Base-by-base conservation (phyloP, 2,888 invertebrate genomes). In the Nudaria mundana region DNA sequence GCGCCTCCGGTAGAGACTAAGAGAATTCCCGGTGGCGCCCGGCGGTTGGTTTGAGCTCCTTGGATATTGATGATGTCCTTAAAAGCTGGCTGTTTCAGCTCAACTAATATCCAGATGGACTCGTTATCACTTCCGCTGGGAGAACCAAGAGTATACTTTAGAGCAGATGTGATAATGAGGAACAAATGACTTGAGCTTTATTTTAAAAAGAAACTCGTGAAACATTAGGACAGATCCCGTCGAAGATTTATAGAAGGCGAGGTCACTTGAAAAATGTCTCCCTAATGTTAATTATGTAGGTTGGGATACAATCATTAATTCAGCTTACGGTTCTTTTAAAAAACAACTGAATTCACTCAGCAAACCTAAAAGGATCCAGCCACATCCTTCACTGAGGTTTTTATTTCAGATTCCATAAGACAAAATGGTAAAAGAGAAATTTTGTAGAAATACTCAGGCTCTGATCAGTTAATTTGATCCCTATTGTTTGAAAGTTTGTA, bases 201-300 rank as follows among this genome's bases (percentile, higher is more conserved):
- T n/a, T 20, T 31, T 31, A 10, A 31, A 30, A 16, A 33, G 25
- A 20, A 30, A 11, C 20, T 25, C 35, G 12, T 25, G 25, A 16
- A 45, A 30, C 30, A 33, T 35, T 43, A 30, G 40, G 44, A 58
- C 34, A 37, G 46, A 48, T 47, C 42, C 37, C 40, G 22, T 15
- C 36, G 18, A 44, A 56, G 56, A 56, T 59, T 56, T 59, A 56
- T 55, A 47, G 56, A 52, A 41, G 44, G 44, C 37, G 49, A 52
- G 56, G 41, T 56, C 46, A 54, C 60, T 57, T 54, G 49, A 53
- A 43, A 63, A 60, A 66, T 56, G 64, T 55, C 56, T 58, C 51
- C 48, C 44, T 45, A 58, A 66, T 63, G 66, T 58, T 63, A 65
- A 65, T 63, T 63, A 56, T 54, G 54, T 55, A 45, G 47, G 52